Evolutionary conservation across 2,888 invertebrate species (phyloP), one percentile per base, ranked within the genome.

Genomic region (Lampropteryx suffumata): DNA sequence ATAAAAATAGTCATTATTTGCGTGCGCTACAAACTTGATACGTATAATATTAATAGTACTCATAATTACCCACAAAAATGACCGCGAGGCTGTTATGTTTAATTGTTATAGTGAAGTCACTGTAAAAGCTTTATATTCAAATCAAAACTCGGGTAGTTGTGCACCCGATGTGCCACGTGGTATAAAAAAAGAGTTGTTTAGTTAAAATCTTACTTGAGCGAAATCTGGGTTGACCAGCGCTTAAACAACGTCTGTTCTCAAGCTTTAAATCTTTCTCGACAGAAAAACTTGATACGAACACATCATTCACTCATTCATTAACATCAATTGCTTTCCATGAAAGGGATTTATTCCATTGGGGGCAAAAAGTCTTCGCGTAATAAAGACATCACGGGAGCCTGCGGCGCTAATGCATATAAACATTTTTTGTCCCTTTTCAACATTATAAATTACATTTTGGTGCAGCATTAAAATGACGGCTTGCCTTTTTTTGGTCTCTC

Each of bases 321-420:
- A 54, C 59, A 62, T 62, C 57, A 57, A 59, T 62, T 59, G 56
- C 54, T 53, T 59, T 57, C 62, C 62, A 44, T 58, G 62, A 58
- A 62, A 62, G 59, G 59, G 48, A 58, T 57, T 61, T 62, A 57
- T 59, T 59, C 59, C 51, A 43, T 44, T 49, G 43, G 43, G 50
- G 44, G 35, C 55, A 62, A 62, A 62, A 57, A 59, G 44, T 56
- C 30, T 43, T 33, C 24, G 47, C 43, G 54, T 66, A 67, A 61
- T 69, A 67, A 67, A 73, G 73, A 73, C 71, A 67, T 73, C 73
- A 73, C 72, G 62, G 57, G 57, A 55, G 51, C 50, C 47, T 34
- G 55, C 36, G 36, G 52, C 45, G 61, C 57, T 59, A 61, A 61
- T 57, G 59, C 59, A 61, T 61, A 51, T 59, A 59, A 50, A 61